Evolutionary conservation across 2,113 vertebrate genomes (phyloP).

Genomic region (Myiozetetes cayanensis): DNA sequence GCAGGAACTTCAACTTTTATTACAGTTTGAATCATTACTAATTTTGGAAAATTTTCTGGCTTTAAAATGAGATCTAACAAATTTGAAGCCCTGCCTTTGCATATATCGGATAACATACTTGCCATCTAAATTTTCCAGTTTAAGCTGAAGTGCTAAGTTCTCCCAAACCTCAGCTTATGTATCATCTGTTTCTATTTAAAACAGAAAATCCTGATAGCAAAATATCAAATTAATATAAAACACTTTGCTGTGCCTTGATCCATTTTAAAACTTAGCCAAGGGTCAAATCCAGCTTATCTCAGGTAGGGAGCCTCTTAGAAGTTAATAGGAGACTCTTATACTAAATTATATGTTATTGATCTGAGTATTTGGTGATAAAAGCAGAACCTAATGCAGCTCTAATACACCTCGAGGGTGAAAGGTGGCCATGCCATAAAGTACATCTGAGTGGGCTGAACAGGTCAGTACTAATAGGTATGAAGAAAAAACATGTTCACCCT

Average conservation of each 20-base stretch:
- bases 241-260: neutral
- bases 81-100: neutral
- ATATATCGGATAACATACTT: neutral
- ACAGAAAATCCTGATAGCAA: neutral
- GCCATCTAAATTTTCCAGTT: neutral
- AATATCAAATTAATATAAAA: neutral
- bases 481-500: neutral
- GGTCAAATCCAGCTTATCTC: neutral
- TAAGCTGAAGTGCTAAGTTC: neutral
- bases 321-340: neutral
- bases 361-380: neutral
- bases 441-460: neutral
- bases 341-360: neutral
- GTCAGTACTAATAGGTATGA: neutral
- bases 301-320: neutral
- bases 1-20: neutral
- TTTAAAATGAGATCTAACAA: neutral
- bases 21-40: neutral
- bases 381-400: neutral
- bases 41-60: slow-evolving; percentile 25
- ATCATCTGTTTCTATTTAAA: neutral
- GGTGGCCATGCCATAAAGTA: neutral
- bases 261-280: neutral
- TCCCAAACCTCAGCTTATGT: neutral
- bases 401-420: neutral